Percentiles rank a stretch among this genome's conserved stretches.
These are phyloP conservation scores for Polymixis flavicincta DNA, from an alignment of 2,888 invertebrate genomes.

Conservation along the genomic window DNA sequence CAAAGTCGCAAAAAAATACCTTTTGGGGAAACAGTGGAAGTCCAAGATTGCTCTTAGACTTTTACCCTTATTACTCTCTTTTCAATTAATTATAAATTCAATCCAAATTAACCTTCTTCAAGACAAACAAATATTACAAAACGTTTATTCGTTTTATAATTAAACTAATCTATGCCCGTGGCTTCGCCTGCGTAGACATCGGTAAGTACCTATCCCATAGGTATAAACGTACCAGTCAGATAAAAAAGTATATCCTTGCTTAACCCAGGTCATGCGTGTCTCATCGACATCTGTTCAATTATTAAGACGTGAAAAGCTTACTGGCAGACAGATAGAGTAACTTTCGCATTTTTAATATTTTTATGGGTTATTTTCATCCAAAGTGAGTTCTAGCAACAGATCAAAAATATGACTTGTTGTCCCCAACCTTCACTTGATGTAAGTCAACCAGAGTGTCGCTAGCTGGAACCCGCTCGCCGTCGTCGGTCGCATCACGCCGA, in stretches of 20 bases:
- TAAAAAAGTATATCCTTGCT: background rate
- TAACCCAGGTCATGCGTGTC: background rate
- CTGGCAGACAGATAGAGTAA: background rate
- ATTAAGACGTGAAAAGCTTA: too few relatives aligned
- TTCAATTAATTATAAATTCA: background rate
- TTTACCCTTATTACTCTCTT: background rate
- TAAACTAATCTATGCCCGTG: background rate
- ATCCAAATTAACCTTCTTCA: too few relatives aligned
- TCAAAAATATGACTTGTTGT: slow-evolving; percentile 30
- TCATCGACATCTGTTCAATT: background rate
- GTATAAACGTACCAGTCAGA: background rate
- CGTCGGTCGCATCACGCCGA: slow-evolving; percentile 38
- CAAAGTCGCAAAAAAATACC: too few relatives aligned
- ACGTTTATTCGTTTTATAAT: slow-evolving; percentile 5
- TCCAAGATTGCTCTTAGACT: background rate
- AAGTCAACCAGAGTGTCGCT: slow-evolving; percentile 22
- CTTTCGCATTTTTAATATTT: background rate
- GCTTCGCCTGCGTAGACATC: background rate
- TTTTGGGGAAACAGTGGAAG: background rate
- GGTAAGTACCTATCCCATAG: background rate
- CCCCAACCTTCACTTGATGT: background rate
- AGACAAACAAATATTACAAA: slow-evolving; percentile 5
- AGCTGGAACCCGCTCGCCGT: slow-evolving; percentile 20
- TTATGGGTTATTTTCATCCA: background rate
- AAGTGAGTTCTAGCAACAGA: background rate